Evolutionary conservation across 2,888 invertebrate genomes (phyloP).

Genomic region (Salticus scenicus): DNA sequence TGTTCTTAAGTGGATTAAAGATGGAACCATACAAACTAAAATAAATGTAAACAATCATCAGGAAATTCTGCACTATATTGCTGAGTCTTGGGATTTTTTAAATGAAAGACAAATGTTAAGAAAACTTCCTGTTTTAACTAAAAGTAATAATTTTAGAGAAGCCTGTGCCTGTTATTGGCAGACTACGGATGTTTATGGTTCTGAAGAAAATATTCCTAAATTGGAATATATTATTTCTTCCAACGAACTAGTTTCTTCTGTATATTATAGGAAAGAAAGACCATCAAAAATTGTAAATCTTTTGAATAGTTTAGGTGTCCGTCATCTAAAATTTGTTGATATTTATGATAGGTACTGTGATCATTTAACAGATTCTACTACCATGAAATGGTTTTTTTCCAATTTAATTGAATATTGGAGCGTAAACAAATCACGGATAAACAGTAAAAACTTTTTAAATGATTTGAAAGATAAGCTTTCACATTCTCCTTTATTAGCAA

Average conservation of each 20-base stretch:
- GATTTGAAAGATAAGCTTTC: background rate
- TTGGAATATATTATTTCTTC: background rate
- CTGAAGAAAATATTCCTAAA: background rate
- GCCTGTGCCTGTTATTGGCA: background rate
- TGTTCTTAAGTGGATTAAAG: slow-evolving; percentile 13
- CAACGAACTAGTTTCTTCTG: background rate
- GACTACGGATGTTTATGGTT: background rate
- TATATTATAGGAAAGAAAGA: too few species aligned
- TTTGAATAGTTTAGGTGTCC: background rate
- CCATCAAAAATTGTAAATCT: background rate
- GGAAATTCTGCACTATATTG: background rate
- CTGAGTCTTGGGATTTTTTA: background rate
- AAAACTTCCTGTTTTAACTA: background rate
- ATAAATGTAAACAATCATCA: background rate
- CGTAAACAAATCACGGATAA: background rate
- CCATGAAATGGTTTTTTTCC: background rate
- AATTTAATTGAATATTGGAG: background rate
- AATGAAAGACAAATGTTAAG: background rate
- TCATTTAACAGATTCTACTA: background rate
- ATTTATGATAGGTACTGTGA: slow-evolving; percentile 1
- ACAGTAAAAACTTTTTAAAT: background rate
- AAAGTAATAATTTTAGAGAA: background rate
- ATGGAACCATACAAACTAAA: background rate
- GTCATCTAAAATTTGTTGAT: background rate
- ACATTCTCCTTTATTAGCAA: background rate